Percentiles rank a stretch among this genome's conserved stretches.
These are phyloP conservation scores for Mesorhabditis sp. DNA, from an alignment of 2,888 invertebrate genomes.

Conservation along the genomic window DNA sequence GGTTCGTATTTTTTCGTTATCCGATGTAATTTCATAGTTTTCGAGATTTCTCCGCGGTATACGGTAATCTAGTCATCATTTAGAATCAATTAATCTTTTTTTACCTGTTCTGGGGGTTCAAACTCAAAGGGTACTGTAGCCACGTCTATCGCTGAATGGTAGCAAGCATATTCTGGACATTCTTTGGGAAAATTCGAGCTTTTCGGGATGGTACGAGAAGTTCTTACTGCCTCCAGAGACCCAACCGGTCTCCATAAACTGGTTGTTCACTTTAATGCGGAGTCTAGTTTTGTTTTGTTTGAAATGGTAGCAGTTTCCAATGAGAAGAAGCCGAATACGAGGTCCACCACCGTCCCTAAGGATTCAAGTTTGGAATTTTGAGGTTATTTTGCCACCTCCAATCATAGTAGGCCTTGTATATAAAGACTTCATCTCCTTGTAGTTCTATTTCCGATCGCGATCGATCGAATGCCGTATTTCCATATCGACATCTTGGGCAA, in stretches of 20 bases:
- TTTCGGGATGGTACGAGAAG: neutral
- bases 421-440: neutral
- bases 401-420: neutral
- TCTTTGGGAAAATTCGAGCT: neutral
- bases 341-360: neutral
- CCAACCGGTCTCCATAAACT: neutral
- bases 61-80: neutral
- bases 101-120: neutral
- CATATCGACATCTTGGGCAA: neutral
- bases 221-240: neutral
- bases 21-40: neutral
- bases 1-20: neutral
- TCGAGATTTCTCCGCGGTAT: neutral
- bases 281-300: neutral
- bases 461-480: neutral
- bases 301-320: neutral
- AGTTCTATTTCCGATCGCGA: neutral
- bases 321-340: neutral
- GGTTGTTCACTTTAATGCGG: neutral
- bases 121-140: neutral
- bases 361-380: neutral
- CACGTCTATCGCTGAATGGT: neutral
- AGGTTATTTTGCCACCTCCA: neutral
- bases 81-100: neutral
- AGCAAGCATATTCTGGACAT: neutral